These are phyloP conservation scores for Sicus ferrugineus DNA, from an alignment of 2,888 invertebrate genomes.

Conservation along the genomic window DNA sequence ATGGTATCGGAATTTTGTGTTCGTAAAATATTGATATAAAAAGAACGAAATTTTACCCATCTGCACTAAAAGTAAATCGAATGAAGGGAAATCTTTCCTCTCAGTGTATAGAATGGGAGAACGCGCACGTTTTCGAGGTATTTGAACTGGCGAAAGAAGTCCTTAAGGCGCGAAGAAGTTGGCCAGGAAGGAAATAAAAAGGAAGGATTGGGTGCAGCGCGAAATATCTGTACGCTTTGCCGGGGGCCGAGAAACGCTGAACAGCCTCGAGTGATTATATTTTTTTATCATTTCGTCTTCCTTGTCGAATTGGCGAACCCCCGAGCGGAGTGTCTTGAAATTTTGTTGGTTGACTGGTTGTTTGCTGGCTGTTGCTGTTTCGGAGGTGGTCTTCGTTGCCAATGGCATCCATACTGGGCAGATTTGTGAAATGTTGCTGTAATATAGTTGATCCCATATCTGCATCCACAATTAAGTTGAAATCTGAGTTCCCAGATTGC, in stretches of 20 bases:
- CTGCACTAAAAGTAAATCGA: not conserved
- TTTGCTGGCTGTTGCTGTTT: too few relatives aligned
- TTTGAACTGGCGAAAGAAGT: not conserved
- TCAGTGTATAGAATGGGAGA: not conserved
- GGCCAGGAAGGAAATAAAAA: not conserved
- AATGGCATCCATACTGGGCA: too few relatives aligned
- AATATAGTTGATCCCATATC: too few relatives aligned
- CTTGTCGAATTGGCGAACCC: not conserved
- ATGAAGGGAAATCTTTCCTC: not conserved
- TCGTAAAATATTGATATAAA: too few relatives aligned
- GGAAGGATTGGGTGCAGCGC: not conserved
- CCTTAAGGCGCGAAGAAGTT: not conserved
- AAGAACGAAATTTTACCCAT: too few relatives aligned
- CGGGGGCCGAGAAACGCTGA: not conserved
- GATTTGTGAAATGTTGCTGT: too few relatives aligned
- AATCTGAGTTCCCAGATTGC: too few relatives aligned
- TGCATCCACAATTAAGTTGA: too few relatives aligned
- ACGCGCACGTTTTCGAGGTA: not conserved
- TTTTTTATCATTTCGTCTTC: not conserved
- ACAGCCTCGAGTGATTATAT: not conserved
- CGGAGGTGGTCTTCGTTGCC: too few relatives aligned
- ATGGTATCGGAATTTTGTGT: conserved; percentile 14
- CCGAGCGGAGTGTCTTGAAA: not conserved
- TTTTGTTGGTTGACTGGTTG: too few relatives aligned
- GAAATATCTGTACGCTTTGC: not conserved